Conservation (phyloP, 2,888 invertebrate genomes). For the Pseudococcus longispinus region DNA sequence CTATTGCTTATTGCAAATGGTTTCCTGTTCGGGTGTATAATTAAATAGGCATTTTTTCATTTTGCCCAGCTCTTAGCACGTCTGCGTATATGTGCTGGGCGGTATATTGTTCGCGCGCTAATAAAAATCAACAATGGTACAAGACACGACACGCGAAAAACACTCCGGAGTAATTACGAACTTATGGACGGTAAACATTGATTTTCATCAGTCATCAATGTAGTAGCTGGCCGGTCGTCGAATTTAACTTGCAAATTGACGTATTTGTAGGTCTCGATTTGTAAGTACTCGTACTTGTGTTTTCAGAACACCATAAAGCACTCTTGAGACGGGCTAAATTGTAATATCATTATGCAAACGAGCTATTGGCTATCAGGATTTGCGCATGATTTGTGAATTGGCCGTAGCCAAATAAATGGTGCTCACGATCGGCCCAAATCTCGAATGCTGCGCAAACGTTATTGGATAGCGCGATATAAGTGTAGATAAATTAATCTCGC, state of each 20-base stretch:
- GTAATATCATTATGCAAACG: neutral
- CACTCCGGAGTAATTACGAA: neutral
- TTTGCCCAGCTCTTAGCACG: neutral
- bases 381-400: neutral
- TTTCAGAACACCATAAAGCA: neutral
- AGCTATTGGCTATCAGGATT: neutral
- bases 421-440: conserved; percentile 12
- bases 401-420: neutral
- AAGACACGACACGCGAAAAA: neutral
- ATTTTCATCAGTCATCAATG: neutral
- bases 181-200: neutral
- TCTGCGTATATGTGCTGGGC: neutral
- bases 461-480: neutral
- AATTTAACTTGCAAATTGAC: neutral
- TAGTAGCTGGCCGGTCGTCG: neutral
- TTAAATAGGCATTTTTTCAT: conserved; percentile 12
- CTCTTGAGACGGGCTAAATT: neutral
- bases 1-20: conserved; percentile 13
- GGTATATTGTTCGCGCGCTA: neutral
- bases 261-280: neutral
- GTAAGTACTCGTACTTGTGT: neutral
- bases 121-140: neutral
- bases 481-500: neutral
- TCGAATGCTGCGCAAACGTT: neutral
- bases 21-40: neutral